These are phyloP conservation scores for Nilaparvata lugens DNA, from an alignment of 1,140 invertebrate species.

Conservation along the genomic window DNA sequence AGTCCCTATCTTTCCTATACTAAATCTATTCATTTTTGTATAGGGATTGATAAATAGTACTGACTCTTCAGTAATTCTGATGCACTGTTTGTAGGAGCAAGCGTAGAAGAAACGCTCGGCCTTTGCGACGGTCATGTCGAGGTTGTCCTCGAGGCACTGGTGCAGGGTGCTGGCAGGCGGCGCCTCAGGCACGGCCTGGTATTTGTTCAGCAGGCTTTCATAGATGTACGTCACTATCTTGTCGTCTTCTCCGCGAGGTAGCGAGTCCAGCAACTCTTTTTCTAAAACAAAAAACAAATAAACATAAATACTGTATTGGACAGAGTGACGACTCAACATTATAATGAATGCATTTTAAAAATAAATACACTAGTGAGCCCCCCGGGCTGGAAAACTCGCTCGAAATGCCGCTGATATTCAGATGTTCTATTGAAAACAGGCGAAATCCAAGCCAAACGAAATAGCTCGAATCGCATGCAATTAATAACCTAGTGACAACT, in stretches of 20 bases:
- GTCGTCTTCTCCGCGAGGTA: slow-evolving; percentile 18
- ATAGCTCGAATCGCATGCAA: no score
- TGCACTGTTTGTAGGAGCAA: slow-evolving; percentile 72
- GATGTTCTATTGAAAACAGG: no score
- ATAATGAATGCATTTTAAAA: no score
- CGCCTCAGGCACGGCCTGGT: slow-evolving; percentile 15
- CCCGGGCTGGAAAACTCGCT: no score
- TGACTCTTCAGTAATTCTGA: slow-evolving; percentile 60
- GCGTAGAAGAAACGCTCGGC: slow-evolving; percentile 81
- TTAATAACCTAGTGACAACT: no score
- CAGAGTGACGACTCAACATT: no score
- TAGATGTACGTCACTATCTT: slow-evolving; percentile 17
- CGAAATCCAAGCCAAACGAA: no score
- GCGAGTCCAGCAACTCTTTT: slow-evolving; percentile 25
- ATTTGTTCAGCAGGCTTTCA: slow-evolving; percentile 23
- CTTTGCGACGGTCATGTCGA: slow-evolving; percentile 64
- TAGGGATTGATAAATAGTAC: no score
- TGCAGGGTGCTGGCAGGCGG: slow-evolving; percentile 8
- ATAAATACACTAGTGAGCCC: no score
- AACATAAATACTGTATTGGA: background rate
- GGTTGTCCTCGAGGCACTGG: slow-evolving; percentile 47
- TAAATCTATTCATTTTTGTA: no score
- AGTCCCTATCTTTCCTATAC: no score
- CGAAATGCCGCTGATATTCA: no score
- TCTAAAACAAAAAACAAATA: slow-evolving; percentile 15